phyloP scores from a whole-genome alignment of 2,797 vertebrate genomes.

The Sternotherus odoratus region DNA sequence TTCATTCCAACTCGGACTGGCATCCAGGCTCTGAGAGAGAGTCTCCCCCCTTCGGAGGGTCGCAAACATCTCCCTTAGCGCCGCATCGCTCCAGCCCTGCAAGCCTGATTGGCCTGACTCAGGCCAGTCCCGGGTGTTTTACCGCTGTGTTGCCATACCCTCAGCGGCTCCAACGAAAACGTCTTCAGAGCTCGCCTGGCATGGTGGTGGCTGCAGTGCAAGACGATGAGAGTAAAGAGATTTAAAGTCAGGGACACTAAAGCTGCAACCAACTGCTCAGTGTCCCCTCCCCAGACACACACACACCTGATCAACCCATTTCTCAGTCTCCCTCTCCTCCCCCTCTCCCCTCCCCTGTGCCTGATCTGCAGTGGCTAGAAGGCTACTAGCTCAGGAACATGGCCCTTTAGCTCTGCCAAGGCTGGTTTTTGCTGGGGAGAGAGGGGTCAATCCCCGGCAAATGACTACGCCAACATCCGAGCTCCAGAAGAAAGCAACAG shows the following conservation, averaged over 20 bases:
- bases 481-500: background rate
- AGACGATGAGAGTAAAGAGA: background rate
- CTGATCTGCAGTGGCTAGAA: background rate
- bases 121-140: constrained; percentile 8
- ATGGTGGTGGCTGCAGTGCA: background rate
- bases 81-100: background rate
- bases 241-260: background rate
- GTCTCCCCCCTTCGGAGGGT: background rate
- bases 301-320: too few species aligned
- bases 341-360: background rate
- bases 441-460: background rate
- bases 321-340: too few species aligned
- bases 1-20: background rate
- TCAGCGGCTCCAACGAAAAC: constrained; percentile 63
- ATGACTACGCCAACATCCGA: background rate
- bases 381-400: rapidly evolving
- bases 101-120: rapidly evolving
- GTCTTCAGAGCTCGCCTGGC: constrained; percentile 47
- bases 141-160: background rate
- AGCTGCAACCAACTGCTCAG: constrained; percentile 13
- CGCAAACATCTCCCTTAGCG: background rate
- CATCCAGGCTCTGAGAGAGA: background rate
- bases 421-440: background rate
- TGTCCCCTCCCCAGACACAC: too few species aligned
- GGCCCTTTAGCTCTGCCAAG: background rate